Percentiles rank a stretch among this genome's conserved stretches.
phyloP scores from a whole-genome alignment of 1,140 invertebrate genomes.

The Atta colombica region DNA sequence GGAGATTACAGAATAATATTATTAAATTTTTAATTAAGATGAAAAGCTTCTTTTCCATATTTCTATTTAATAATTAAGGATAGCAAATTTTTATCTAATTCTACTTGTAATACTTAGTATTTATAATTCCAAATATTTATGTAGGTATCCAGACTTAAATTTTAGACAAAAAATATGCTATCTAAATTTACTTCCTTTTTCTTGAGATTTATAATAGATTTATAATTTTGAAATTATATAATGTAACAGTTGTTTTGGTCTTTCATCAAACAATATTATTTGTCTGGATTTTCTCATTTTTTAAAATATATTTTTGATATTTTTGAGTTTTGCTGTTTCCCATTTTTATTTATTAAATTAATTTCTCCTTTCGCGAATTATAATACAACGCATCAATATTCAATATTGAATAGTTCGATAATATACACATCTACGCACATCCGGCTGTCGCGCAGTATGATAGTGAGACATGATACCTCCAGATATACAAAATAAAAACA shows the following conservation, averaged over 20 bases:
- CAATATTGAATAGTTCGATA: slow-evolving; percentile 58
- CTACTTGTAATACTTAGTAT: too few relatives aligned
- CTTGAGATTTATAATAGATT: neutral
- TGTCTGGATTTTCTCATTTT: neutral
- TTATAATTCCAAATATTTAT: too few relatives aligned
- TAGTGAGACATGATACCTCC: slow-evolving; percentile 46
- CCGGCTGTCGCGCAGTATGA: slow-evolving; percentile 24
- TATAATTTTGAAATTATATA: neutral
- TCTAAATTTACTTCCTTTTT: neutral
- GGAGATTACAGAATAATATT: slow-evolving; percentile 5
- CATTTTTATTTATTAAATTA: slow-evolving; percentile 11
- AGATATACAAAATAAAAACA: slow-evolving; percentile 76
- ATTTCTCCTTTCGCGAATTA: slow-evolving; percentile 18
- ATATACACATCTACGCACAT: slow-evolving; percentile 40
- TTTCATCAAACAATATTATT: neutral
- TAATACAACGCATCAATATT: slow-evolving; percentile 4
- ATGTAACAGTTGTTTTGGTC: neutral
- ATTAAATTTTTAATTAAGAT: slow-evolving; percentile 32
- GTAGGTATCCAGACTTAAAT: neutral
- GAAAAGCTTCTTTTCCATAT: neutral
- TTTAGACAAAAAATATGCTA: neutral
- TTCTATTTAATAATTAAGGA: neutral
- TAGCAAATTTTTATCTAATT: too few relatives aligned
- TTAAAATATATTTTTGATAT: neutral
- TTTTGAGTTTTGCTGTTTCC: neutral